A percentile compares a stretch with the other conserved stretches of the same genome.
These are phyloP conservation scores for Darevskia nairensis DNA, from an alignment of 2,797 vertebrate genomes.

Conservation along the genomic window DNA sequence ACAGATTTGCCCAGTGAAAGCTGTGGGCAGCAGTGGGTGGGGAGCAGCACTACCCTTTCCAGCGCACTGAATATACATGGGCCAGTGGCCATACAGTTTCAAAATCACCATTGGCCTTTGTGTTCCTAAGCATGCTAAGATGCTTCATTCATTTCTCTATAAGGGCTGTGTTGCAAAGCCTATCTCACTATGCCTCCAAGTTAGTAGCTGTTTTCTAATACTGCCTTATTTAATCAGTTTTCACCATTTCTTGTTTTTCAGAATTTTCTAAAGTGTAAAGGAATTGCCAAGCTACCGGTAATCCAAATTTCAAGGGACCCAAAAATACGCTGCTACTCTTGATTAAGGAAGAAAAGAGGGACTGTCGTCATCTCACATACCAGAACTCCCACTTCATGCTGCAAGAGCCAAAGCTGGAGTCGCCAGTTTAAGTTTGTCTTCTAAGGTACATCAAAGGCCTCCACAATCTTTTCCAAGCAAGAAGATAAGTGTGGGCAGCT, in stretches of 20 bases:
- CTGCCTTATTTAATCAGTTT: constrained; percentile 22
- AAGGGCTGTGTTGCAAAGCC: too few species aligned
- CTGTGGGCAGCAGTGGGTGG: too few species aligned
- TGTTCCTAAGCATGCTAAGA: too few species aligned
- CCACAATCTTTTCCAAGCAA: not conserved
- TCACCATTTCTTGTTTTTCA: constrained; percentile 61
- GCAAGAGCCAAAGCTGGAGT: constrained; percentile 57
- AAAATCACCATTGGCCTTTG: too few species aligned
- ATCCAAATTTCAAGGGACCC: constrained; percentile 42
- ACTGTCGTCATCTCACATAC: constrained; percentile 46
- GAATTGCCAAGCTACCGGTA: constrained; percentile 58
- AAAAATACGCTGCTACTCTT: constrained; percentile 19
- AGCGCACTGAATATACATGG: too few species aligned
- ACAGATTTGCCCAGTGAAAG: too few species aligned
- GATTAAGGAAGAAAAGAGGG: constrained; percentile 30
- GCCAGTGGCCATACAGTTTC: too few species aligned
- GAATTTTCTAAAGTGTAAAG: constrained; percentile 60
- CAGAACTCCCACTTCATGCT: constrained; percentile 56
- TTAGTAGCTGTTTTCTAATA: not conserved
- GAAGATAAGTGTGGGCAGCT: not conserved
- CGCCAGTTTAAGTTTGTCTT: constrained; percentile 17
- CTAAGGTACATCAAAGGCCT: not conserved
- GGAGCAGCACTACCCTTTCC: too few species aligned
- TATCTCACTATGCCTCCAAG: too few species aligned
- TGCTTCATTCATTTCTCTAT: too few species aligned